Evolutionary conservation across 2,113 vertebrate genomes (phyloP), one percentile per base, ranked within the genome.

Genomic region (Halcyon senegalensis): DNA sequence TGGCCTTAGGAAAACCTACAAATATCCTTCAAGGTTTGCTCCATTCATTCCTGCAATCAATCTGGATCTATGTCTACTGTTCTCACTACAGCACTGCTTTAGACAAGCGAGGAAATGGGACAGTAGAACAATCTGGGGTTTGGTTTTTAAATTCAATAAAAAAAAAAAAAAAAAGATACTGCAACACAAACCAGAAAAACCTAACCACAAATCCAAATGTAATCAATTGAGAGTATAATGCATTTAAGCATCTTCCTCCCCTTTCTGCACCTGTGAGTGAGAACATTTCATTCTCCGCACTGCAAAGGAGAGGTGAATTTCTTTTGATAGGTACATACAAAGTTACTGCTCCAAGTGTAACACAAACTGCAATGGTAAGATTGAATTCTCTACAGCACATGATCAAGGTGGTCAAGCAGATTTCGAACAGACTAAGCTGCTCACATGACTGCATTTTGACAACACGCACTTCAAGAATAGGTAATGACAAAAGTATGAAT

Each of bases 1-100:
- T 2, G 0, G 0, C 60, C 25, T 74, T 56, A 7, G 10, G 53
- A 8, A 89, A 60, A 43, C 27, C 15, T 44, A 27, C 28, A 58
- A 58, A 66, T 11, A 89, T 33, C 58, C 62, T 66, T 87, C 84
- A 84, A 51, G 11, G 37, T 23, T 37, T 75, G 13, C 39, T 86
- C 46, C 2, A 2, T 50, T 93, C 10, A 41, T 56, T 84, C n/a
- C 44, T 78, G 51, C 9, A 18, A 74, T 3, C 19, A 75, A 50
- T 63, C 62, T 27, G 11, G 37, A 87, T 19, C n/a, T 58, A 35
- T 3, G 25, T 35, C 67, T 88, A 43, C 13, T 13, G 11, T 55
- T 69, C 18, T 33, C 4, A 2, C 63, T 74, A 68, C 30, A 85
- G 28, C 28, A 48, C 39, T 55, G 41, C 43, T 39, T 41, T 31